Conservation (phyloP, 1,140 invertebrate species). For the Drosophila nigromelanica region DNA sequence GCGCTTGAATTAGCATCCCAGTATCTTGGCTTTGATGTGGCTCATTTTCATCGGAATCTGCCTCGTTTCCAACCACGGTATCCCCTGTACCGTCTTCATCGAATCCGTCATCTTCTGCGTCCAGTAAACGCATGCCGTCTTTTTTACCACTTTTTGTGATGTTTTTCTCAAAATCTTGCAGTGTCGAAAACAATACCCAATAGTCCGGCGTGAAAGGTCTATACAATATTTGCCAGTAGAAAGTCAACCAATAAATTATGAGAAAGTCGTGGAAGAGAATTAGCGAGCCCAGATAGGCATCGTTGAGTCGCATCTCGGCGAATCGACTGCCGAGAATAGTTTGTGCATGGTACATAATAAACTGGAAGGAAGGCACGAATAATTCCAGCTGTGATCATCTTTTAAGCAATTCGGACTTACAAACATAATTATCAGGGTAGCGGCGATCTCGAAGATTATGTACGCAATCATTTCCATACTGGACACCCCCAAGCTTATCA, state of each 20-base stretch:
- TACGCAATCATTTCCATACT: background rate
- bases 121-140: background rate
- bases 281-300: conserved; percentile 50
- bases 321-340: conserved; percentile 63
- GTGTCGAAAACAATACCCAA: conserved; percentile 5
- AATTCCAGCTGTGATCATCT: background rate
- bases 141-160: background rate
- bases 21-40: no score
- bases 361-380: conserved; percentile 23
- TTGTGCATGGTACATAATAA: conserved; percentile 68
- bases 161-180: background rate
- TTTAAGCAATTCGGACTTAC: conserved; percentile 22
- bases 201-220: conserved; percentile 22
- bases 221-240: conserved; percentile 46
- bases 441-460: conserved; percentile 8
- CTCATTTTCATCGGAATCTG: no score
- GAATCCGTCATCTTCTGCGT: background rate
- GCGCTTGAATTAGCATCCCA: no score
- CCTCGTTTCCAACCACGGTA: background rate
- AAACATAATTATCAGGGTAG: conserved; percentile 38
- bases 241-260: conserved; percentile 68
- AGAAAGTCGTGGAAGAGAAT: conserved; percentile 72
- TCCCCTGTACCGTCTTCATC: background rate
- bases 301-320: conserved; percentile 66
- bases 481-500: background rate